A percentile compares a stretch with the other conserved stretches of the same genome.
These are phyloP conservation scores for Melitaea athalia DNA, from an alignment of 2,888 invertebrate species.

Conservation along the genomic window DNA sequence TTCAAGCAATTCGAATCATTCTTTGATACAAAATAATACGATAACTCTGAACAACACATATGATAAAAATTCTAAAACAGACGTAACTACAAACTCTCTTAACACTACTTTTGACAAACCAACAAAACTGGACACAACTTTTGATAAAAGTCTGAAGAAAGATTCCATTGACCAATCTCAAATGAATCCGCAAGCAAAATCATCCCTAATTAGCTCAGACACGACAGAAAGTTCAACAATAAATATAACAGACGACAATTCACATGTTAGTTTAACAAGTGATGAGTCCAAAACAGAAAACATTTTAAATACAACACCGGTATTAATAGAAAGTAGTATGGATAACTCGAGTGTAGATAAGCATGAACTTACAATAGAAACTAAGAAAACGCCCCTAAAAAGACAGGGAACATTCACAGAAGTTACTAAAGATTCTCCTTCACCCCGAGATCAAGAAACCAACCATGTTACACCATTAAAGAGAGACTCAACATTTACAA, in stretches of 20 bases:
- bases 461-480: slow-evolving; percentile 11
- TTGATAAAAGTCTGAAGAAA: slow-evolving; percentile 31
- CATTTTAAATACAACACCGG: slow-evolving; percentile 62
- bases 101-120: slow-evolving; percentile 30
- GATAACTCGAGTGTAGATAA: slow-evolving; percentile 52
- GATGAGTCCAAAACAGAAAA: slow-evolving; percentile 63
- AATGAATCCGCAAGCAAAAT: slow-evolving; percentile 20
- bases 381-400: slow-evolving; percentile 13
- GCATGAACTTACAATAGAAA: not conserved
- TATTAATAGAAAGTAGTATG: slow-evolving; percentile 69
- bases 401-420: slow-evolving; percentile 22
- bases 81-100: not conserved
- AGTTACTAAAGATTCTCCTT: slow-evolving; percentile 1
- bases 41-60: slow-evolving; percentile 36
- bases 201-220: slow-evolving; percentile 58
- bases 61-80: slow-evolving; percentile 31
- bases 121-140: slow-evolving; percentile 26
- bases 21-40: slow-evolving; percentile 5
- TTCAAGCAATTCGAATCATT: slow-evolving; percentile 10
- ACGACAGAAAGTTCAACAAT: slow-evolving; percentile 48
- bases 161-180: slow-evolving; percentile 55
- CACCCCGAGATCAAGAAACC: slow-evolving; percentile 3
- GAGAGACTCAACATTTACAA: not conserved
- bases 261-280: slow-evolving; percentile 66
- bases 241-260: slow-evolving; percentile 54